Evolutionary conservation across 2,888 invertebrate genomes (phyloP), one percentile per base, ranked within the genome.

Genomic region (Brenthis hecate): DNA sequence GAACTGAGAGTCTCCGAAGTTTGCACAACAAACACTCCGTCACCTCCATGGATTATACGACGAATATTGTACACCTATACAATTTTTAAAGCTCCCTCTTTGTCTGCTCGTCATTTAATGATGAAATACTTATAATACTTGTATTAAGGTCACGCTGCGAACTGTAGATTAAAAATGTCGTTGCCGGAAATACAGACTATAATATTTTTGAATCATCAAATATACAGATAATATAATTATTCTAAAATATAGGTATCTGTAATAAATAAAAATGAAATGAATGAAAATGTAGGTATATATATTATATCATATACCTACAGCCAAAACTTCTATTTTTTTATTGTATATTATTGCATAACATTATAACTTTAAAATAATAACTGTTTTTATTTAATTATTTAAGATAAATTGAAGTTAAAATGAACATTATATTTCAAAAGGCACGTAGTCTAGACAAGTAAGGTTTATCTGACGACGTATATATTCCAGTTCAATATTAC

Each of bases 11-110:
- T 72, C 72, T 68, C 65, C 50, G 60, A 71, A 73, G 73, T 74
- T 75, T 73, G 69, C 75, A 72, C 74, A 71, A 74, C 70, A 73
- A 70, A 68, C 58, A 67, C 62, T 54, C 74, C 68, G 72, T 72
- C 73, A 70, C 68, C 74, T 72, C 67, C 70, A 62, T n/a, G n/a
- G n/a, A n/a, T 71, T 65, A 68, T 66, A 55, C n/a, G 32, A 55
- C 43, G 65, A 60, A 60, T 66, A 66, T 60, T 32, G 6, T 60
- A 54, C 48, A 57, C 54, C 23, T 66, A 47, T 60, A 61, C 60
- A 50, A 60, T 50, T 43, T 58, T 56, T 48, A 50, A 36, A 55
- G 60, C 32, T 55, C 55, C 55, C 55, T 55, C 48, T 55, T 61
- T 57, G 56, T 65, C 64, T 65, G 57, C 51, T 57, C 65, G 32